phyloP scores from a whole-genome alignment of 2,797 vertebrate genomes.

The Chelon auratus region DNA sequence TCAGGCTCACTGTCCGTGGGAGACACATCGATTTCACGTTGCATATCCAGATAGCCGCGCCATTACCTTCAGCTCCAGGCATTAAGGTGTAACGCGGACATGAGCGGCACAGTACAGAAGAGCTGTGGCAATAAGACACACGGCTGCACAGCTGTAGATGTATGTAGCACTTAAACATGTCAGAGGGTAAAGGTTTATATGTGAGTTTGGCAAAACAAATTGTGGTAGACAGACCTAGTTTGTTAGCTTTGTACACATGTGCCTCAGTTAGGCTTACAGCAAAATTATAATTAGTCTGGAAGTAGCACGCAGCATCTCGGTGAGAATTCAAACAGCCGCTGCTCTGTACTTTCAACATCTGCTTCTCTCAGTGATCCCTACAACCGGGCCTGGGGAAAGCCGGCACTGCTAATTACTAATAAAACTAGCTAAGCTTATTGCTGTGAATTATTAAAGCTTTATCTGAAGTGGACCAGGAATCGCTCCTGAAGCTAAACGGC shows the following conservation, averaged over 20 bases:
- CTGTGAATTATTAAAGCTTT: constrained; percentile 93
- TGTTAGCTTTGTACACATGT: constrained; percentile 78
- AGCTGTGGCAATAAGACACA: constrained; percentile 16
- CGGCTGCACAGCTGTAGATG: neutral
- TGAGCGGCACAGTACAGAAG: constrained; percentile 9
- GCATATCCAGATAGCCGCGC: constrained; percentile 56
- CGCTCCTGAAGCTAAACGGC: constrained; percentile 80
- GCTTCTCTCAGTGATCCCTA: constrained; percentile 84
- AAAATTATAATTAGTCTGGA: constrained; percentile 86
- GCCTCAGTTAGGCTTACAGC: constrained; percentile 84
- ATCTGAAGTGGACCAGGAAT: constrained; percentile 88
- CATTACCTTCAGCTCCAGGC: constrained; percentile 50
- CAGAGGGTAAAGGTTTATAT: constrained; percentile 36
- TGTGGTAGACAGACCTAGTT: constrained; percentile 70
- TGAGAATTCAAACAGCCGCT: constrained; percentile 86
- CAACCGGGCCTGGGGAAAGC: constrained; percentile 82
- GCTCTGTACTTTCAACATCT: constrained; percentile 88
- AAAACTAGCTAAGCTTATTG: constrained; percentile 92
- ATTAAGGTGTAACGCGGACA: constrained; percentile 46
- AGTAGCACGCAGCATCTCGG: constrained; percentile 74
- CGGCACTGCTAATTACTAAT: constrained; percentile 92
- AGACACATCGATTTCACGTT: constrained; percentile 80
- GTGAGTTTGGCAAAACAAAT: constrained; percentile 60
- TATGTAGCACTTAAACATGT: constrained; percentile 17
- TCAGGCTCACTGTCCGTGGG: constrained; percentile 49